Conservation (phyloP, 2,888 invertebrate genomes). For the Teinopalpus imperialis region DNA sequence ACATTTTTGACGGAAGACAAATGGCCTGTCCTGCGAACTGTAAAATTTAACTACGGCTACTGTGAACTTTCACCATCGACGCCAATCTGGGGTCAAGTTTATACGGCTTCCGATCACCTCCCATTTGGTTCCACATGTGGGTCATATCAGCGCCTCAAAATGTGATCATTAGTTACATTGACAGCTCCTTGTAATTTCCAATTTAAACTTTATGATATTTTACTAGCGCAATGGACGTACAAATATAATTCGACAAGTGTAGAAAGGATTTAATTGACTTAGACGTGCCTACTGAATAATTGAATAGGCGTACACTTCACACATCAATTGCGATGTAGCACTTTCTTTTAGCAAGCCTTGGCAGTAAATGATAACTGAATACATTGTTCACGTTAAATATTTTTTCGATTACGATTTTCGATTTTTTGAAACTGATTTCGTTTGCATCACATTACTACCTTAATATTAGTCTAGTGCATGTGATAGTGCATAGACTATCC, state of each 20-base stretch:
- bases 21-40: slow-evolving; percentile 34
- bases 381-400: no score
- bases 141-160: slow-evolving; percentile 47
- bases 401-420: no score
- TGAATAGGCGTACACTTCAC: slow-evolving; percentile 23
- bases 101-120: slow-evolving; percentile 52
- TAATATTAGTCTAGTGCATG: no score
- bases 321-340: slow-evolving; percentile 29
- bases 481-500: no score
- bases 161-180: slow-evolving; percentile 54
- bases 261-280: slow-evolving; percentile 36
- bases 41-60: slow-evolving; percentile 53
- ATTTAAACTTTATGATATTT: slow-evolving; percentile 44
- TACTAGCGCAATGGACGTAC: slow-evolving; percentile 20
- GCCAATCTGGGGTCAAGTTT: slow-evolving; percentile 63
- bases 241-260: slow-evolving; percentile 25
- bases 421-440: no score
- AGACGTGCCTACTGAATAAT: slow-evolving; percentile 32
- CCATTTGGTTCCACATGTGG: slow-evolving; percentile 40
- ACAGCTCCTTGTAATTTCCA: slow-evolving; percentile 49
- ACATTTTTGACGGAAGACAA: slow-evolving; percentile 34
- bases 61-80: slow-evolving; percentile 67
- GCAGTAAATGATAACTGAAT: no score
- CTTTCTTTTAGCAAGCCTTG: slow-evolving; percentile 12
- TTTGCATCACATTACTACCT: no score